Evolutionary conservation across 2,888 invertebrate genomes (phyloP).

Genomic region (Polydesmus complanatus): DNA sequence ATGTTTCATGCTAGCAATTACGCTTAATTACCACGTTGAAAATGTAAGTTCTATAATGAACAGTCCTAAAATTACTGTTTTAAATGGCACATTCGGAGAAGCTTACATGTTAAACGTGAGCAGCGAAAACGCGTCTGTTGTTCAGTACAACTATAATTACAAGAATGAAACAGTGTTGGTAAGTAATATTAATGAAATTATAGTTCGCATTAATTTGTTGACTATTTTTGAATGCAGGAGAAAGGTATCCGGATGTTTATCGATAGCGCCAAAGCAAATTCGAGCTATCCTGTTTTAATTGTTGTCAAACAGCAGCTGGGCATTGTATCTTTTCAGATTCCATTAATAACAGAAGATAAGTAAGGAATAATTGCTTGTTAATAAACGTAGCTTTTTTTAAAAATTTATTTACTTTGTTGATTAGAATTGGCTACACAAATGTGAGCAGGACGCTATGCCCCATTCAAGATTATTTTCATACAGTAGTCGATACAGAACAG

Average conservation of each 20-base stretch:
- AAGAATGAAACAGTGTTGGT: neutral
- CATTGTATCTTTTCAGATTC: slow-evolving; percentile 18
- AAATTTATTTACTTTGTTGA: too few relatives aligned
- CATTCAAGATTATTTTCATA: slow-evolving; percentile 21
- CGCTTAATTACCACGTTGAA: neutral
- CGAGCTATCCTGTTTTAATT: slow-evolving; percentile 14
- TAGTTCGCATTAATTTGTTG: too few relatives aligned
- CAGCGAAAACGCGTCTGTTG: neutral
- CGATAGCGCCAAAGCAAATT: slow-evolving; percentile 3
- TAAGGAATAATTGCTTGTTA: neutral
- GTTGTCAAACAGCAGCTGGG: slow-evolving; percentile 16
- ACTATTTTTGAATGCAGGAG: slow-evolving; percentile 2
- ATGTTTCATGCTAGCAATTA: too few relatives aligned
- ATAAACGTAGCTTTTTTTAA: too few relatives aligned
- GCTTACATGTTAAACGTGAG: neutral
- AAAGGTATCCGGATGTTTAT: slow-evolving; percentile 14
- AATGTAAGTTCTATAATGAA: neutral
- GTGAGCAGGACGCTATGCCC: slow-evolving; percentile 32
- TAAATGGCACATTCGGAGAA: neutral
- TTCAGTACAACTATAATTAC: slow-evolving; percentile 7
- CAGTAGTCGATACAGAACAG: slow-evolving; percentile 19
- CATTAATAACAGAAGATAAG: slow-evolving; percentile 10
- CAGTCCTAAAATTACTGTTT: neutral
- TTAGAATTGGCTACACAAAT: slow-evolving; percentile 26
- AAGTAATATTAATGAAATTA: too few relatives aligned